These are phyloP conservation scores for Tholera decimalis DNA, from an alignment of 2,888 invertebrate species.

Conservation along the genomic window DNA sequence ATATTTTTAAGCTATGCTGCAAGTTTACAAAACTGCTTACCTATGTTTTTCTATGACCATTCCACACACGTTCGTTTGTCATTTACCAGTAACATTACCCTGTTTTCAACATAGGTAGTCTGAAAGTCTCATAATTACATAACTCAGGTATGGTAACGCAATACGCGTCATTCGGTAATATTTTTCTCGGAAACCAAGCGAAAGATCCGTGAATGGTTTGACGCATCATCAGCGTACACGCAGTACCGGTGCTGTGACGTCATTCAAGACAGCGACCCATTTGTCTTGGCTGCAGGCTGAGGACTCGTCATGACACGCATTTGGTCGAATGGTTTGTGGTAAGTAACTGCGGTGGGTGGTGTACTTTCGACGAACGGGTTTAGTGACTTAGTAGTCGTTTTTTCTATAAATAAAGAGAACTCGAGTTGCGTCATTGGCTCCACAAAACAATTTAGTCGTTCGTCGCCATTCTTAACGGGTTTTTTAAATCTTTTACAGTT, in stretches of 20 bases:
- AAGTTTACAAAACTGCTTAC: slow-evolving; percentile 9
- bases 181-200: slow-evolving; percentile 64
- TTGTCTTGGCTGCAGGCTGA: slow-evolving; percentile 29
- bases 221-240: slow-evolving; percentile 66
- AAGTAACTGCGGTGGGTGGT: background rate
- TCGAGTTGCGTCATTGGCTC: slow-evolving; percentile 14
- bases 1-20: slow-evolving; percentile 2
- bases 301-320: slow-evolving; percentile 20
- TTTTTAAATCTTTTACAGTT: slow-evolving; percentile 51
- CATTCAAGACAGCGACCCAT: slow-evolving; percentile 57
- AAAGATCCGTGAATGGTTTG: slow-evolving; percentile 67
- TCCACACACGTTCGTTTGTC: background rate
- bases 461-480: slow-evolving; percentile 29
- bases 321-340: slow-evolving; percentile 16
- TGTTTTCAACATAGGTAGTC: slow-evolving; percentile 21
- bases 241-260: slow-evolving; percentile 66
- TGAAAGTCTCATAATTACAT: slow-evolving; percentile 35
- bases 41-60: background rate
- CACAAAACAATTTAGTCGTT: slow-evolving; percentile 9
- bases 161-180: slow-evolving; percentile 42
- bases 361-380: slow-evolving; percentile 13
- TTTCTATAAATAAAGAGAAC: slow-evolving; percentile 11
- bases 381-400: slow-evolving; percentile 16
- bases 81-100: slow-evolving; percentile 38
- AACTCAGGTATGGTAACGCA: slow-evolving; percentile 44